A percentile compares a stretch with the other conserved stretches of the same genome.
These are phyloP conservation scores for Sciurus niger DNA, from an alignment of 2,113 vertebrate genomes.

Conservation along the genomic window DNA sequence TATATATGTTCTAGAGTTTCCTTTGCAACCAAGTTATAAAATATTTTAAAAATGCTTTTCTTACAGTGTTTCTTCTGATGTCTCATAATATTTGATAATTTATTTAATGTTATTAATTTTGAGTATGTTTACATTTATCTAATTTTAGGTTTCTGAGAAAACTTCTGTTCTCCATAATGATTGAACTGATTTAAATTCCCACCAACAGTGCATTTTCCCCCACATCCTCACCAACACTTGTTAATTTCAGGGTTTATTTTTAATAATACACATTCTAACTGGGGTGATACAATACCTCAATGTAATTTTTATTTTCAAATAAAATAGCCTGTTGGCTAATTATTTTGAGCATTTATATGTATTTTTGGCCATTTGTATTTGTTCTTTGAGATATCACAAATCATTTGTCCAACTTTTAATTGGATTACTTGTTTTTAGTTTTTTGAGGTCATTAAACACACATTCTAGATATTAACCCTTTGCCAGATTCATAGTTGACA, in stretches of 20 bases:
- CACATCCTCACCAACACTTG: not conserved
- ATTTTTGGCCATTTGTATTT: not conserved
- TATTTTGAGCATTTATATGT: not conserved
- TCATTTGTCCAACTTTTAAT: not conserved
- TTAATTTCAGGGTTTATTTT: not conserved
- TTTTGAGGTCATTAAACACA: not conserved
- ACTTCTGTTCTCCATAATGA: too few species aligned
- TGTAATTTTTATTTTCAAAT: not conserved
- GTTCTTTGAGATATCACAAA: not conserved
- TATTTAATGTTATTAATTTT: too few species aligned
- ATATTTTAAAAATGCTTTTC: too few species aligned
- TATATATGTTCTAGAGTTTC: too few species aligned
- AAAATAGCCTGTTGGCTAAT: not conserved
- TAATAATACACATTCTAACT: not conserved
- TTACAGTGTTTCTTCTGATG: too few species aligned
- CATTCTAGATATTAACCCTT: not conserved
- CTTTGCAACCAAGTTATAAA: too few species aligned
- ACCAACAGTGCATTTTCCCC: not conserved
- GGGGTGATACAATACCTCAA: not conserved
- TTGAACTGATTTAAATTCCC: too few species aligned
- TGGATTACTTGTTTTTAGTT: not conserved
- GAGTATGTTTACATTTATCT: too few species aligned
- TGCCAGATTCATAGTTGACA: not conserved
- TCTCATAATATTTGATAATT: too few species aligned
- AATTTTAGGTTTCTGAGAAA: not conserved